Conservation (phyloP, 2,888 invertebrate species). For the Lamellibrachia columna region DNA sequence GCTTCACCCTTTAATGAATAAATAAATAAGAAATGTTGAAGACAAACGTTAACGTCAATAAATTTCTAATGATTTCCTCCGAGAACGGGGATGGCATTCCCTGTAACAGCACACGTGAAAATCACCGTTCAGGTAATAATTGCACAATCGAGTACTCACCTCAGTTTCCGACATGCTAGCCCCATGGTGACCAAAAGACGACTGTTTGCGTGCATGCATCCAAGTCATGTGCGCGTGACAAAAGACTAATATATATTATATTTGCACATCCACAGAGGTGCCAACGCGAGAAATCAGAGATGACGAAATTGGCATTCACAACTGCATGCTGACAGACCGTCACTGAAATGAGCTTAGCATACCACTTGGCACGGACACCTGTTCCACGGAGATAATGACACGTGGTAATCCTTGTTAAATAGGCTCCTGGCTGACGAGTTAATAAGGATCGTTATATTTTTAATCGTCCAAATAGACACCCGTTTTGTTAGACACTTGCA, state of each 20-base stretch:
- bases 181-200: neutral
- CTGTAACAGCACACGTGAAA: neutral
- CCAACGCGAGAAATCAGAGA: neutral
- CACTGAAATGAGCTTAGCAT: neutral
- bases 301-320: neutral
- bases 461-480: neutral
- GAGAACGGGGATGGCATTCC: too few relatives aligned
- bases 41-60: too few relatives aligned
- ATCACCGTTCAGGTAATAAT: neutral
- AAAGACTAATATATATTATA: neutral
- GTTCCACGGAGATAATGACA: neutral
- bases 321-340: neutral
- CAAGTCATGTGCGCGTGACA: neutral
- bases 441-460: conserved; percentile 9
- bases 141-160: neutral
- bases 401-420: neutral
- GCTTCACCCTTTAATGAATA: too few relatives aligned
- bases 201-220: neutral
- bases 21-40: too few relatives aligned
- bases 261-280: neutral
- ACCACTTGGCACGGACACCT: neutral
- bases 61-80: too few relatives aligned
- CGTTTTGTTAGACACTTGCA: neutral
- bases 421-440: neutral
- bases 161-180: neutral